phyloP scores from a whole-genome alignment of 2,888 invertebrate genomes.

The Cataglyphis cursor region DNA sequence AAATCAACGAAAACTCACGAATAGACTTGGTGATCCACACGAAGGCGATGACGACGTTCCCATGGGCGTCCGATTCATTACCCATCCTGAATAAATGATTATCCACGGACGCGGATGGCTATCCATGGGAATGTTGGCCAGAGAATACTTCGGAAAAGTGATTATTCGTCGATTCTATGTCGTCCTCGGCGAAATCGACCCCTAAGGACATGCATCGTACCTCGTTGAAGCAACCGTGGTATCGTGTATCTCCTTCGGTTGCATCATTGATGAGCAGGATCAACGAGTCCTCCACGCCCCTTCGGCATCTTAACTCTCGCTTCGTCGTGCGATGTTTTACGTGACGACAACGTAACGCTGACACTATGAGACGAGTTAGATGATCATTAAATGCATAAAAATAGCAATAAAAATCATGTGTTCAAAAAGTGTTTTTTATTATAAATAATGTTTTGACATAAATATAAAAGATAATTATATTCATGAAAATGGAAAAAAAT shows the following conservation, averaged over 20 bases:
- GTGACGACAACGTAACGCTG: background rate
- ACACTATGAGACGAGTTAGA: background rate
- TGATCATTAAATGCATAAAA: background rate
- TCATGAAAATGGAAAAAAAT: background rate
- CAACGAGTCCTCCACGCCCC: constrained; percentile 46
- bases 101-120: constrained; percentile 76
- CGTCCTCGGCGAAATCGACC: constrained; percentile 82
- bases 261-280: constrained; percentile 83
- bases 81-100: constrained; percentile 84
- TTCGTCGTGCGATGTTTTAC: constrained; percentile 27
- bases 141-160: constrained; percentile 79
- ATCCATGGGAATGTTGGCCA: constrained; percentile 58
- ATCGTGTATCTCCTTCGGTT: constrained; percentile 82
- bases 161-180: constrained; percentile 84
- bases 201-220: constrained; percentile 79
- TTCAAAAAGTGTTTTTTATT: background rate
- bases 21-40: constrained; percentile 59
- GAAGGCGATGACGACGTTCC: constrained; percentile 82
- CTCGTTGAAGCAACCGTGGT: constrained; percentile 57
- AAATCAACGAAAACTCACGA: constrained; percentile 57
- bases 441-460: background rate
- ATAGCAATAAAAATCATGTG: background rate
- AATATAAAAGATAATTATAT: background rate
- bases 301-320: constrained; percentile 35
- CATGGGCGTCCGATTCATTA: constrained; percentile 84